These are phyloP conservation scores for Gavialis gangeticus DNA, from an alignment of 2,113 vertebrate species.

Conservation along the genomic window DNA sequence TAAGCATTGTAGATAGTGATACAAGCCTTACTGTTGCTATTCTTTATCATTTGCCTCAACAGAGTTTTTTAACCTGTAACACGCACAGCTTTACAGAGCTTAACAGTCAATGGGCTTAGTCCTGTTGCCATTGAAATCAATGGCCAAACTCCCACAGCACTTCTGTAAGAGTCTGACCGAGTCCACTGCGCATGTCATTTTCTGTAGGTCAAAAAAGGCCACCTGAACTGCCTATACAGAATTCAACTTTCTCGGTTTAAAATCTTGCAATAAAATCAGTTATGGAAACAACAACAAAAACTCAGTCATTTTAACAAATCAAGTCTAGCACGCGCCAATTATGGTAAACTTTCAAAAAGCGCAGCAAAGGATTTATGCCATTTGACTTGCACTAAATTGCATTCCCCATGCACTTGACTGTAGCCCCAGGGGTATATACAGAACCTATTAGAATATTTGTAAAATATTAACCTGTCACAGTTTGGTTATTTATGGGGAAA, in stretches of 20 bases:
- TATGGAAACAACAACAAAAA: not conserved
- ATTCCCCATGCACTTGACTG: not conserved
- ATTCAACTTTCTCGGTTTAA: constrained; percentile 19
- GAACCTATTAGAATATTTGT: not conserved
- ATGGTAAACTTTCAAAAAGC: not conserved
- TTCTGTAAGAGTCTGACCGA: constrained; percentile 46
- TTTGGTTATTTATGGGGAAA: not conserved
- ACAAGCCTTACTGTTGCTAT: constrained; percentile 57
- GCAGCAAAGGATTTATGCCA: not conserved
- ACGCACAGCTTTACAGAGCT: constrained; percentile 70
- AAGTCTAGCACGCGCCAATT: not conserved
- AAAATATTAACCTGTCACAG: not conserved
- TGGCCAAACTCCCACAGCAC: constrained; percentile 54
- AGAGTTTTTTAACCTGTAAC: constrained; percentile 45
- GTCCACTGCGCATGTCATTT: constrained; percentile 56
- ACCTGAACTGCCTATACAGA: constrained; percentile 43
- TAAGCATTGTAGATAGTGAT: constrained; percentile 17
- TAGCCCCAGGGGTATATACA: not conserved
- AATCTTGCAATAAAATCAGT: not conserved
- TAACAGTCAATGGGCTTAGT: constrained; percentile 8
- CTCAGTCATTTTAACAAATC: not conserved
- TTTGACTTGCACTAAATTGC: not conserved
- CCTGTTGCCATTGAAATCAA: constrained; percentile 61
- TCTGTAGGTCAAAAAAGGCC: constrained; percentile 32
- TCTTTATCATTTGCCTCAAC: constrained; percentile 29